Conservation (phyloP, 1,140 invertebrate genomes). For the Ptiloglossa arizonensis region DNA sequence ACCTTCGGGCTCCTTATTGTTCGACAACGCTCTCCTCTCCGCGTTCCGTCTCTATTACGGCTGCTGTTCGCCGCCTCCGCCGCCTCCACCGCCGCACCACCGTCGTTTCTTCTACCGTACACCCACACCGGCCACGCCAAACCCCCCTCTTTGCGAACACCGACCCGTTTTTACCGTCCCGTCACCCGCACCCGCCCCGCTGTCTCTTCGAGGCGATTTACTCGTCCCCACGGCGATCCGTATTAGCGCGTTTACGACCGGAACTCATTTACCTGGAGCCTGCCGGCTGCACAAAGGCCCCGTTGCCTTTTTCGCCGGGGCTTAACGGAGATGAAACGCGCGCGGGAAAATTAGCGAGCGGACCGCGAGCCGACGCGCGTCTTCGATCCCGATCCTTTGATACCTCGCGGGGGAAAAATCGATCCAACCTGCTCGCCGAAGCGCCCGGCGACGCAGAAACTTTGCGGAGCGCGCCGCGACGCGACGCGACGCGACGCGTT, state of each 20-base stretch:
- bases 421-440: too few relatives aligned
- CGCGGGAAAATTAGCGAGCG: slow-evolving; percentile 17
- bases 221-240: slow-evolving; percentile 14
- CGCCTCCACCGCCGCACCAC: slow-evolving; percentile 5
- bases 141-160: too few relatives aligned
- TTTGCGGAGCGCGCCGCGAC: too few relatives aligned
- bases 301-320: slow-evolving; percentile 16
- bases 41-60: slow-evolving; percentile 43
- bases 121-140: not conserved
- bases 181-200: too few relatives aligned
- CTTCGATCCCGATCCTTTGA: slow-evolving; percentile 15
- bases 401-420: not conserved
- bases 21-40: slow-evolving; percentile 47
- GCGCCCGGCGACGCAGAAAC: too few relatives aligned
- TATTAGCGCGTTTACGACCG: slow-evolving; percentile 26
- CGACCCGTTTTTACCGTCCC: too few relatives aligned
- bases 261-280: slow-evolving; percentile 41
- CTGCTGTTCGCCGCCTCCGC: too few relatives aligned
- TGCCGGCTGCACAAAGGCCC: slow-evolving; percentile 12
- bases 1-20: slow-evolving; percentile 69
- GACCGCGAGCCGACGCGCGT: too few relatives aligned
- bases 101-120: slow-evolving; percentile 19
- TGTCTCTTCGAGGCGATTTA: slow-evolving; percentile 38
- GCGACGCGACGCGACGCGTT: too few relatives aligned
- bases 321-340: slow-evolving; percentile 8